Evolutionary conservation across 2,888 invertebrate species (phyloP).

Genomic region (Atrina japonica): DNA sequence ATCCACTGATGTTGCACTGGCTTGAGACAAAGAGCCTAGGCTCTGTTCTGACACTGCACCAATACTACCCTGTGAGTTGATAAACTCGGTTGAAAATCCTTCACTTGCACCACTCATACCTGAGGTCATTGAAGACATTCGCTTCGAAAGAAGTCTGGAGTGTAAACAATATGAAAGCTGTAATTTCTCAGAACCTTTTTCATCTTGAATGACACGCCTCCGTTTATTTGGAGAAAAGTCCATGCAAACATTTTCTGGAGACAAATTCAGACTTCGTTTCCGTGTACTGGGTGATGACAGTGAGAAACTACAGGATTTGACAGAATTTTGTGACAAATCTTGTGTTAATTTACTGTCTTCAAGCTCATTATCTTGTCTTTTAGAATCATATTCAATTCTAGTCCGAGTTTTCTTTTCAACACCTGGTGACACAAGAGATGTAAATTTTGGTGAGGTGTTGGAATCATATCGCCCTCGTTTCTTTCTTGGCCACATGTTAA

Average conservation of each 20-base stretch:
- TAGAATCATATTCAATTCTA: too few species aligned
- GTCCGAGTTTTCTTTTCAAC: too few species aligned
- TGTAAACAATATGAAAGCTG: slow-evolving; percentile 30
- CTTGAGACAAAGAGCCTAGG: slow-evolving; percentile 41
- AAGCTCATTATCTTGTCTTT: too few species aligned
- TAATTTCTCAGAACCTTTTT: not conserved
- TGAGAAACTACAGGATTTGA: too few species aligned
- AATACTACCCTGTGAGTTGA: slow-evolving; percentile 28
- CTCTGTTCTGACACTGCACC: slow-evolving; percentile 10
- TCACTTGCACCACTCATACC: slow-evolving; percentile 48
- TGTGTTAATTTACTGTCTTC: too few species aligned
- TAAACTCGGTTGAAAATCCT: slow-evolving; percentile 55
- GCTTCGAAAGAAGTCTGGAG: slow-evolving; percentile 5
- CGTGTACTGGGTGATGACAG: not conserved
- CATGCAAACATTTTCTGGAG: slow-evolving; percentile 41
- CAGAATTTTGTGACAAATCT: slow-evolving; percentile 12
- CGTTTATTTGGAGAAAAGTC: slow-evolving; percentile 46
- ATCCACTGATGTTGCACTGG: slow-evolving; percentile 49
- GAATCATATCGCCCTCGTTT: slow-evolving; percentile 15
- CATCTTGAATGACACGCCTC: not conserved
- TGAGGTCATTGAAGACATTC: slow-evolving; percentile 19
- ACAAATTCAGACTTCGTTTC: slow-evolving; percentile 51
- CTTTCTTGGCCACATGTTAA: slow-evolving; percentile 67
- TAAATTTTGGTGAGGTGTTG: slow-evolving; percentile 2
- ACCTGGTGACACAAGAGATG: not conserved